A percentile compares a stretch with the other conserved stretches of the same genome.
Conservation (phyloP, 2,113 vertebrate species). For the Ptilonorhynchus violaceus region DNA sequence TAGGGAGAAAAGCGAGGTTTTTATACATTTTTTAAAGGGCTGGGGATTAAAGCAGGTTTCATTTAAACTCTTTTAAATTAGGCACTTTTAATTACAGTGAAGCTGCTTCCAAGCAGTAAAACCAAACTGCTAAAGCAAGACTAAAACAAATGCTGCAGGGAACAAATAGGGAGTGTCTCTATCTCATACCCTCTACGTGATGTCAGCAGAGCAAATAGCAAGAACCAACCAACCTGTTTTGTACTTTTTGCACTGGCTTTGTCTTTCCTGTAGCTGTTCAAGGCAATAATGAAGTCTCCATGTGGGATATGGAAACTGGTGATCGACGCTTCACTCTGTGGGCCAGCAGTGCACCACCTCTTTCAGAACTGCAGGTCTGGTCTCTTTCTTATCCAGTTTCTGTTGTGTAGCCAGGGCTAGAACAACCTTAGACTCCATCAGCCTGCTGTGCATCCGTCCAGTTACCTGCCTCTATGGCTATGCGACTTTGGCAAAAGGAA, state of each 20-base stretch:
- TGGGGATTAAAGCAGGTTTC: background rate
- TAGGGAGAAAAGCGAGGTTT: background rate
- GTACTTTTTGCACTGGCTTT: background rate
- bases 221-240: background rate
- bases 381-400: background rate
- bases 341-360: conserved; percentile 93
- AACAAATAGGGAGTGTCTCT: background rate
- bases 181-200: background rate
- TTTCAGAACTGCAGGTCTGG: conserved; percentile 93
- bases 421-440: background rate
- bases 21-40: background rate
- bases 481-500: background rate
- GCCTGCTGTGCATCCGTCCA: background rate
- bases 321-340: conserved; percentile 94
- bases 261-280: conserved; percentile 82
- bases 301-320: conserved; percentile 99
- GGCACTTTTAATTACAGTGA: background rate
- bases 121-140: background rate
- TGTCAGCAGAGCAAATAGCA: background rate
- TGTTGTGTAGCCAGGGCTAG: background rate
- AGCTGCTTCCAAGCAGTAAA: background rate
- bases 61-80: background rate
- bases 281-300: conserved; percentile 97
- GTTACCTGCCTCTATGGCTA: background rate
- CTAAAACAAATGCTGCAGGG: background rate